Conservation (phyloP, 1,140 invertebrate genomes). For the Berghia stephanieae region DNA sequence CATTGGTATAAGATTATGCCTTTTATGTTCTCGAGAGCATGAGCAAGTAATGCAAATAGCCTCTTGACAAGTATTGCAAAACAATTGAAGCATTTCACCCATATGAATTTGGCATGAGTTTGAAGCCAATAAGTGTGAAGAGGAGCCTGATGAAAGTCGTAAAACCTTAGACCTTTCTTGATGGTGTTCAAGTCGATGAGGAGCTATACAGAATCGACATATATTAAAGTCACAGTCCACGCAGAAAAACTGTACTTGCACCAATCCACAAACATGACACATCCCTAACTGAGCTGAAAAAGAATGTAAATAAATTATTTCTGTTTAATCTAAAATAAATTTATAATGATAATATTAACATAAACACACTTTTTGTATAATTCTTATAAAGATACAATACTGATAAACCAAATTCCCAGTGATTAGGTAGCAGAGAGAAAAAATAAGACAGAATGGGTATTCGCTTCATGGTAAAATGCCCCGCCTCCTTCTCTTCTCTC, state of each 20-base stretch:
- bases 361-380: no score
- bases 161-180: constrained; percentile 48
- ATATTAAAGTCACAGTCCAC: constrained; percentile 59
- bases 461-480: no score
- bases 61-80: constrained; percentile 49
- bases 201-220: constrained; percentile 57
- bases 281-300: constrained; percentile 39
- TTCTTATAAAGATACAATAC: no score
- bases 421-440: no score
- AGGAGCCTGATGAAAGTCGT: constrained; percentile 47
- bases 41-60: constrained; percentile 53
- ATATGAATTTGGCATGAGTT: constrained; percentile 45
- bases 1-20: constrained; percentile 49
- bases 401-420: no score
- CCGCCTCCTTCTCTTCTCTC: no score
- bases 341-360: no score
- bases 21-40: constrained; percentile 48
- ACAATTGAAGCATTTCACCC: constrained; percentile 52
- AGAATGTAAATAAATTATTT: no score
- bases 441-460: no score
- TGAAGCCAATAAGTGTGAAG: constrained; percentile 36
- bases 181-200: constrained; percentile 54
- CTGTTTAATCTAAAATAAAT: no score
- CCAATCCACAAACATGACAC: constrained; percentile 55
- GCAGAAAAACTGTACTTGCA: constrained; percentile 55